Evolutionary conservation across 1,140 invertebrate genomes (phyloP), one percentile per base, ranked within the genome.

Genomic region (Diabrotica undecimpunctata): DNA sequence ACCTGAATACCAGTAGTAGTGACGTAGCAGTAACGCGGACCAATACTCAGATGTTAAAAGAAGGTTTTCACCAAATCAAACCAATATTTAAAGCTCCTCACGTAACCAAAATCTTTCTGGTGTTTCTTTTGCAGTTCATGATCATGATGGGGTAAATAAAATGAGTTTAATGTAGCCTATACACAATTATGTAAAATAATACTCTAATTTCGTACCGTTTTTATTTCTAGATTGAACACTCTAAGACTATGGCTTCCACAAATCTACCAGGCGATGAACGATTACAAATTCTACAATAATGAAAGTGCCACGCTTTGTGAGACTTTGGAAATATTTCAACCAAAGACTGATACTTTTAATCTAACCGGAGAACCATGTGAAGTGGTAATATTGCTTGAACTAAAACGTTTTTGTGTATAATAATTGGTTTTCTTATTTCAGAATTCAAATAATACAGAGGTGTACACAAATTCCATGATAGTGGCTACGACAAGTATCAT

Each of bases 391-490:
- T 25, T 25, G 25, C 25, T 25, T 25, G 25, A 25, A 25, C 25
- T 25, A 25, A 25, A 25, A 25, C 56, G 3, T 5, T 10, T 38
- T 38, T 10, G 5, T 25, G 6, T 51, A 7, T 14, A 25, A 7
- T 39, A 12, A 55, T 38, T 10, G 10, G 5, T 35, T 8, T 36
- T 50, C 12, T 55, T 35, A 7, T 54, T 54, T 41, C 51, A 72
- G 73, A 73, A 72, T 65, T 52, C 59, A 14, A 59, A 70, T 38
- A 73, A 71, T 36, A 57, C 62, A 52, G 58, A 59, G 3, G 68
- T 75, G 39, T 75, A 75, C 38, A 65, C 55, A 8, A 75, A 72
- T 57, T 67, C 66, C 3, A 72, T 73, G 55, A 73, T 75, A n/a
- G 67, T 74, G 11, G 63, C 64, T n/a, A 60, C 37, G 2, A 66